phyloP scores from a whole-genome alignment of 2,113 vertebrate species.

The Ceyx melanurus region DNA sequence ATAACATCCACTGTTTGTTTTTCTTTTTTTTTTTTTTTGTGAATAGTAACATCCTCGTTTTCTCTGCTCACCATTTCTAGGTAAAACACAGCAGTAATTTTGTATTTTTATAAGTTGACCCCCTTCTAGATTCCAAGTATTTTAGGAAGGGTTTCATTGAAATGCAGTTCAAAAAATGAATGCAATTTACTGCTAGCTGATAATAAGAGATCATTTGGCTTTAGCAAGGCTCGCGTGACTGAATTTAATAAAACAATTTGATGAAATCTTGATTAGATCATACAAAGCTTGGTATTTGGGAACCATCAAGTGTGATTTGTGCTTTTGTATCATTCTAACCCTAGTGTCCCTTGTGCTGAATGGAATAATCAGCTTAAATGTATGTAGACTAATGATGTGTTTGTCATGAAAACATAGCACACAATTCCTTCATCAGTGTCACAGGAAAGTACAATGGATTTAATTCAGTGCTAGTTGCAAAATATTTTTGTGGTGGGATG shows the following conservation, averaged over 20 bases:
- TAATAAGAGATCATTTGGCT: slow-evolving; percentile 89
- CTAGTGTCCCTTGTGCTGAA: slow-evolving; percentile 80
- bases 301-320: slow-evolving; percentile 81
- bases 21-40: not conserved
- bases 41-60: not conserved
- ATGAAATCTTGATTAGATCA: slow-evolving; percentile 87
- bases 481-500: slow-evolving; percentile 66
- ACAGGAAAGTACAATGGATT: slow-evolving; percentile 64
- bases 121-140: slow-evolving; percentile 78
- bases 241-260: slow-evolving; percentile 83
- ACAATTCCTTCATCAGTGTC: slow-evolving; percentile 79
- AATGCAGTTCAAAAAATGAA: slow-evolving; percentile 84
- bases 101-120: slow-evolving; percentile 62
- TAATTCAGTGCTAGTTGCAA: slow-evolving; percentile 68
- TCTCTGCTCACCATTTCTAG: not conserved
- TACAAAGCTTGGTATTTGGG: slow-evolving; percentile 81
- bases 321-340: slow-evolving; percentile 86
- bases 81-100: not conserved
- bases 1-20: not conserved
- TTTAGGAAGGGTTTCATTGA: slow-evolving; percentile 86
- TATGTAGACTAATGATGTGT: slow-evolving; percentile 86
- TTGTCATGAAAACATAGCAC: slow-evolving; percentile 85
- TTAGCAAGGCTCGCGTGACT: slow-evolving; percentile 70
- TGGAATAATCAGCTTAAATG: slow-evolving; percentile 91
- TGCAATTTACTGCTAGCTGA: slow-evolving; percentile 83